Evolutionary conservation across 2,113 vertebrate species (phyloP).

Genomic region (Bettongia penicillata): DNA sequence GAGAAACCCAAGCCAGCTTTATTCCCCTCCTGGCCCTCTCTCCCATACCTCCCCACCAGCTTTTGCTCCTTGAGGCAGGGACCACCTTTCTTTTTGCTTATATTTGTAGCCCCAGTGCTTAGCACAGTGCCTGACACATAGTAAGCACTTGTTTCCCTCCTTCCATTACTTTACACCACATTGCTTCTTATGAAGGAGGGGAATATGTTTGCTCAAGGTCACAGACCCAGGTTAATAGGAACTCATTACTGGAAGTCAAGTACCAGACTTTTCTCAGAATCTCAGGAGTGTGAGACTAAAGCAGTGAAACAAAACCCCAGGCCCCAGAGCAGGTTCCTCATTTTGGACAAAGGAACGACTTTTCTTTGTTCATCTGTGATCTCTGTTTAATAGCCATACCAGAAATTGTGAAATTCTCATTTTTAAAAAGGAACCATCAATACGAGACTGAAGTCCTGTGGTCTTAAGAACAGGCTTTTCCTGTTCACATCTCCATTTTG

Average conservation of each 20-base stretch:
- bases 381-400: neutral
- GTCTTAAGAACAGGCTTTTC: neutral
- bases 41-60: too few species aligned
- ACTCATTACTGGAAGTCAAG: neutral
- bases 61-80: too few species aligned
- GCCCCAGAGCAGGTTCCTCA: neutral
- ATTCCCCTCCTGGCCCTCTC: too few species aligned
- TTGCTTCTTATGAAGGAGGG: too few species aligned
- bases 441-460: neutral
- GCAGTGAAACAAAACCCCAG: neutral
- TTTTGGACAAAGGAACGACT: neutral
- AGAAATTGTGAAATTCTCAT: neutral
- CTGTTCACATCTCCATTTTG: neutral
- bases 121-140: too few species aligned
- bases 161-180: neutral
- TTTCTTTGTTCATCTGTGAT: neutral
- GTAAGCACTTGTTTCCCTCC: neutral
- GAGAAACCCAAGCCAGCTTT: too few species aligned
- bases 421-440: neutral
- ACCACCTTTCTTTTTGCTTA: too few species aligned
- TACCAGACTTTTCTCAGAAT: neutral
- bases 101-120: too few species aligned
- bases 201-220: too few species aligned
- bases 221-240: neutral
- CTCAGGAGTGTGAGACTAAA: neutral